Evolutionary conservation across 2,113 vertebrate genomes (phyloP).

Genomic region (Propithecus coquereli): DNA sequence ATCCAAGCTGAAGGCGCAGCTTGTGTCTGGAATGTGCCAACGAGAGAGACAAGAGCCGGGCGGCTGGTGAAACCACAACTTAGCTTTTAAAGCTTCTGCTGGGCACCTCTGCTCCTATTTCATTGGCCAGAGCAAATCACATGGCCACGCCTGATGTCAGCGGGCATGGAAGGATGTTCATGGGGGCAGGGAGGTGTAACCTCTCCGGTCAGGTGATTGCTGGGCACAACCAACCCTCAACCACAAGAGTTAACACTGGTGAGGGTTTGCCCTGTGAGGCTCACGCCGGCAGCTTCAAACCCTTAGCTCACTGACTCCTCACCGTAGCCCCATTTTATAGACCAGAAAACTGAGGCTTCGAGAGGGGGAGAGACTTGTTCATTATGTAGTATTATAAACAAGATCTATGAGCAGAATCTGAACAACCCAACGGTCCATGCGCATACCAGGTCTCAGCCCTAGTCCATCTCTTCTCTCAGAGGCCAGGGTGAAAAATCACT

Average conservation of each 20-base stretch:
- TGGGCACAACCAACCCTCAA: accelerated
- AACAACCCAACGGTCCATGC: no score
- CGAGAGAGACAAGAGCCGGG: background rate
- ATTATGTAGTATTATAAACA: background rate
- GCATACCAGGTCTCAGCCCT: background rate
- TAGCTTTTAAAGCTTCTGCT: background rate
- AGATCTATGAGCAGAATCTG: background rate
- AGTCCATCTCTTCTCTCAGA: no score
- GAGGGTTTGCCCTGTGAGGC: background rate
- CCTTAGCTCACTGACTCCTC: background rate
- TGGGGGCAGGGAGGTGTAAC: background rate
- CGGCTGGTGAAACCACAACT: background rate
- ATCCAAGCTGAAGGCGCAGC: background rate
- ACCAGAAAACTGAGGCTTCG: background rate
- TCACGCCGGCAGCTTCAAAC: background rate
- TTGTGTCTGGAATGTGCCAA: no score
- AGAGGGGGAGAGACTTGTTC: background rate
- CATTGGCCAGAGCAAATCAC: background rate
- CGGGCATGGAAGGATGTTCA: background rate
- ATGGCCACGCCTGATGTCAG: no score
- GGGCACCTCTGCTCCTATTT: background rate
- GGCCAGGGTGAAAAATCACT: accelerated
- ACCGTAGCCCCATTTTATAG: background rate
- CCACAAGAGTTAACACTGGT: background rate
- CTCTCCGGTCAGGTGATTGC: background rate